Evolutionary conservation across 2,797 vertebrate genomes (phyloP).

Genomic region (Apogon hyalosoma): DNA sequence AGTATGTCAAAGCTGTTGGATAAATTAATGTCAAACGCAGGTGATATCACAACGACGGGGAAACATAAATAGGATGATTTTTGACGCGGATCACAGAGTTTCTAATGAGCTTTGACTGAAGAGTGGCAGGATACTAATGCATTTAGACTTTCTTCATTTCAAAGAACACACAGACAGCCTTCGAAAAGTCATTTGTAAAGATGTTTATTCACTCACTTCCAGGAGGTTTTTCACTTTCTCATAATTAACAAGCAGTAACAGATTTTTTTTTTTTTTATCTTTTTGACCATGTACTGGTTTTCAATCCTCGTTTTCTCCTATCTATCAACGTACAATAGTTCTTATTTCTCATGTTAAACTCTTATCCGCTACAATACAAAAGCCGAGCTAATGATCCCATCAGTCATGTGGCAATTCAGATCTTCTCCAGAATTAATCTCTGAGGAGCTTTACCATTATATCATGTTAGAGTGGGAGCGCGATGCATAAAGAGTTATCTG

Average conservation of each 20-base stretch:
- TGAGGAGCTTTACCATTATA: slow-evolving; percentile 46
- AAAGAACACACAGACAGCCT: slow-evolving; percentile 26
- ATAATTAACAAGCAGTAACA: background rate
- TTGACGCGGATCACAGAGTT: slow-evolving; percentile 6
- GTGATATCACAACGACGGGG: slow-evolving; percentile 35
- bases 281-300: background rate
- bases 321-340: slow-evolving; percentile 25
- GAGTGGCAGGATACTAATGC: slow-evolving; percentile 3
- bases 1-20: slow-evolving; percentile 32
- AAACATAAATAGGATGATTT: background rate
- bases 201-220: slow-evolving; percentile 21
- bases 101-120: slow-evolving; percentile 31
- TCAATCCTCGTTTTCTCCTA: background rate
- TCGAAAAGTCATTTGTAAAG: slow-evolving; percentile 25
- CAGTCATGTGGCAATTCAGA: slow-evolving; percentile 59
- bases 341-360: slow-evolving; percentile 31
- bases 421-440: slow-evolving; percentile 58
- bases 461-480: slow-evolving; percentile 38
- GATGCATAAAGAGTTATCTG: slow-evolving; percentile 65
- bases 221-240: background rate
- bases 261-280: background rate
- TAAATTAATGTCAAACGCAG: slow-evolving; percentile 61
- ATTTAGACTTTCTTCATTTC: slow-evolving; percentile 24
- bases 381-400: slow-evolving; percentile 64
- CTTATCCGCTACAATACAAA: slow-evolving; percentile 42